These are phyloP conservation scores for Dasypus novemcinctus DNA, from an alignment of 2,113 vertebrate genomes.

Conservation along the genomic window DNA sequence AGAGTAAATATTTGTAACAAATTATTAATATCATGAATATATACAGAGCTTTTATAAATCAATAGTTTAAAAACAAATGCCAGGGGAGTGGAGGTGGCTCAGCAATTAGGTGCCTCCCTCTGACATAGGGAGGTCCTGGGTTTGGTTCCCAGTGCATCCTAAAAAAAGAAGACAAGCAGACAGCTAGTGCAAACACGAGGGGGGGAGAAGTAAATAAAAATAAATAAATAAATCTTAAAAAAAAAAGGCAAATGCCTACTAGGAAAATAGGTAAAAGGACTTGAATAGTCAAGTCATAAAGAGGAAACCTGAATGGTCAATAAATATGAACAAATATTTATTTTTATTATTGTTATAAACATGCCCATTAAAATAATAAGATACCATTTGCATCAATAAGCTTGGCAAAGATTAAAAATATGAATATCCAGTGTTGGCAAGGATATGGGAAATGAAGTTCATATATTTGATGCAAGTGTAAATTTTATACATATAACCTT, in stretches of 20 bases:
- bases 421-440: constrained; percentile 21
- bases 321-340: constrained; percentile 40
- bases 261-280: constrained; percentile 26
- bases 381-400: constrained; percentile 8
- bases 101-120: too few relatives aligned
- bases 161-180: too few relatives aligned
- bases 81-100: too few relatives aligned
- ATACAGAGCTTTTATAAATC: constrained; percentile 42
- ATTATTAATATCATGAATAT: constrained; percentile 35
- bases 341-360: constrained; percentile 45
- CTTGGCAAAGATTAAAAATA: constrained; percentile 29
- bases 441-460: not conserved
- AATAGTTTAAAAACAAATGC: constrained; percentile 41
- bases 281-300: constrained; percentile 20
- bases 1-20: constrained; percentile 36
- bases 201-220: too few relatives aligned
- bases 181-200: too few relatives aligned
- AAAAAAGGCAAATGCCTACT: constrained; percentile 23
- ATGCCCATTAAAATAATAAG: constrained; percentile 41
- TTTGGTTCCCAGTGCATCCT: too few relatives aligned
- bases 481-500: not conserved
- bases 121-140: too few relatives aligned
- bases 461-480: not conserved
- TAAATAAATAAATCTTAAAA: too few relatives aligned
- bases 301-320: not conserved